phyloP scores from a whole-genome alignment of 2,113 vertebrate species.

The Azemiops feae region DNA sequence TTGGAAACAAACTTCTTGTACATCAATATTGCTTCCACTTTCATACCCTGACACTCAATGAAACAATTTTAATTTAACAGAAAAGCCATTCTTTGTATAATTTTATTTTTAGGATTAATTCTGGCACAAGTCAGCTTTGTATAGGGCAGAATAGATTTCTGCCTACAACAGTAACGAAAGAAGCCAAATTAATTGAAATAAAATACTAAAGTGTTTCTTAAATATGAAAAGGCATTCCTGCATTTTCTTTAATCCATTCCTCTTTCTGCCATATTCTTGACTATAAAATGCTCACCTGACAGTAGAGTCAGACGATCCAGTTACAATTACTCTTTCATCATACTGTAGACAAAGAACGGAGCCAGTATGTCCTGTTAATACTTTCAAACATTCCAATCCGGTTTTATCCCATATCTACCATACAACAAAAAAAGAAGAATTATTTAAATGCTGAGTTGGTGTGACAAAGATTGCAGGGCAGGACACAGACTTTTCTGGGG shows the following conservation, averaged over 20 bases:
- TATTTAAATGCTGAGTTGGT: neutral
- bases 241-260: neutral
- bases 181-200: neutral
- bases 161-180: neutral
- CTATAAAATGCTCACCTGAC: conserved; percentile 78
- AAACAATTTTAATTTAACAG: neutral
- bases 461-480: neutral
- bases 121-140: neutral
- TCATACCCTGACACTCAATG: neutral
- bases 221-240: neutral
- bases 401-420: conserved; percentile 97
- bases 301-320: conserved; percentile 97
- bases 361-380: conserved; percentile 96
- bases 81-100: neutral
- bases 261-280: neutral
- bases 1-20: neutral
- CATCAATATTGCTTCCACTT: neutral
- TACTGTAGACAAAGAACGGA: conserved; percentile 98
- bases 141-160: neutral
- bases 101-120: neutral
- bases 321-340: conserved; percentile 97
- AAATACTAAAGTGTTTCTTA: neutral
- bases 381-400: conserved; percentile 95
- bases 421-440: conserved; percentile 30
- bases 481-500: neutral